Evolutionary conservation across 2,888 invertebrate species (phyloP).

Genomic region (Plagodis dolabraria): DNA sequence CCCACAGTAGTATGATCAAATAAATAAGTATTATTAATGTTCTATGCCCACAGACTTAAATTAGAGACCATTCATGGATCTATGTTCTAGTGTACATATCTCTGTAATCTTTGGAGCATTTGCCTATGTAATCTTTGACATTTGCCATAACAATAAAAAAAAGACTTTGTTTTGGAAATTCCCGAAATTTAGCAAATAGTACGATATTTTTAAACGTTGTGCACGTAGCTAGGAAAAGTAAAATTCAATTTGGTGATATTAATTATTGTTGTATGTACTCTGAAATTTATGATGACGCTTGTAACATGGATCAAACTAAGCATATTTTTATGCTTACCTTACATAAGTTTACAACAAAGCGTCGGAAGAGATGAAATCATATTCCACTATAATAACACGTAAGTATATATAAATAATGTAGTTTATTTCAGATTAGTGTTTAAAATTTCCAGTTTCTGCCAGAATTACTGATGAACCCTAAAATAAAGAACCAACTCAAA

Average conservation of each 20-base stretch:
- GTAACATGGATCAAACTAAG: constrained; percentile 45
- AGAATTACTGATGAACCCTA: not conserved
- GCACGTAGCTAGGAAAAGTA: not conserved
- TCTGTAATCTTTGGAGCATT: no score
- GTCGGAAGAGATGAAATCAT: constrained; percentile 59
- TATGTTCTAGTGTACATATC: no score
- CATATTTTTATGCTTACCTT: constrained; percentile 49
- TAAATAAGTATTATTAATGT: no score
- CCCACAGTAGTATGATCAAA: no score
- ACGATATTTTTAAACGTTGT: no score
- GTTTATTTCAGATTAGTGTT: no score
- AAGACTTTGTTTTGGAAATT: constrained; percentile 17
- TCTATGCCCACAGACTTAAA: no score
- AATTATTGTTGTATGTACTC: constrained; percentile 1
- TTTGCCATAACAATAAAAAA: no score
- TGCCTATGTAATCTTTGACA: no score
- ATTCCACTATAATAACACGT: constrained; percentile 79
- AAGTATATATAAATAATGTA: constrained; percentile 47
- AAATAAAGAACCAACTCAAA: not conserved
- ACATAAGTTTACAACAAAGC: constrained; percentile 47
- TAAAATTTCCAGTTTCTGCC: not conserved
- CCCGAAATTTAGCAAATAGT: no score
- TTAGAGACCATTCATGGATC: no score
- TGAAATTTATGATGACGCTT: constrained; percentile 44
- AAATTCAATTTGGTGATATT: not conserved